A percentile compares a stretch with the other conserved stretches of the same genome.
phyloP scores from a whole-genome alignment of 2,113 vertebrate species.

The Symphodus melops region DNA sequence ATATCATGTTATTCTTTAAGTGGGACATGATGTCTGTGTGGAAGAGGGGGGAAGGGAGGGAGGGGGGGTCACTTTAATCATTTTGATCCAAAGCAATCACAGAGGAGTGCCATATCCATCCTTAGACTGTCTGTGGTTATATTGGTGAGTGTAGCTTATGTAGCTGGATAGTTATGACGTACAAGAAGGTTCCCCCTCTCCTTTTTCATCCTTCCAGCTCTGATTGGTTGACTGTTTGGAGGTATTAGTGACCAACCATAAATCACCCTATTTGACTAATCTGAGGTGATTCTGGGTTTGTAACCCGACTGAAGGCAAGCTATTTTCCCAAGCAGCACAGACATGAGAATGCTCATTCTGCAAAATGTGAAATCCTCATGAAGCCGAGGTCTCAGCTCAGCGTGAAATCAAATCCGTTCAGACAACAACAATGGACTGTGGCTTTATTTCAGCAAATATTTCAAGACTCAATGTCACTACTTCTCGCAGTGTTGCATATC shows the following conservation, averaged over 20 bases:
- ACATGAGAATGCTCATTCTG: background rate
- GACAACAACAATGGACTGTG: background rate
- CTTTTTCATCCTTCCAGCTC: background rate
- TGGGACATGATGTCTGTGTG: background rate
- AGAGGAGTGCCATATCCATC: background rate
- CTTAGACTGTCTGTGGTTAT: background rate
- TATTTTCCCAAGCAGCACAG: background rate
- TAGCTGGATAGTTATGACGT: background rate
- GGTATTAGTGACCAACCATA: too few relatives aligned
- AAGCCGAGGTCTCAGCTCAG: background rate
- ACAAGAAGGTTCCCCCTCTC: background rate
- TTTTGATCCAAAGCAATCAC: background rate
- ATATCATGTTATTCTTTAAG: background rate
- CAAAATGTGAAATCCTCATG: background rate
- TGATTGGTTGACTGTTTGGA: background rate
- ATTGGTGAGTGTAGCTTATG: background rate
- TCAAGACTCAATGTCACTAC: background rate
- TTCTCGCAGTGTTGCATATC: background rate
- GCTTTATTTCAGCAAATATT: conserved; percentile 1
- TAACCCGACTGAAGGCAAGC: background rate
- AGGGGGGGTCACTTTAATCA: background rate
- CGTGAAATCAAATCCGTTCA: background rate
- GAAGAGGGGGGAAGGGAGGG: too few relatives aligned
- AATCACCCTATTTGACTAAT: background rate
- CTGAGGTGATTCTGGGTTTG: too few relatives aligned